phyloP scores from a whole-genome alignment of 2,888 invertebrate species.

The Meloe dianella region DNA sequence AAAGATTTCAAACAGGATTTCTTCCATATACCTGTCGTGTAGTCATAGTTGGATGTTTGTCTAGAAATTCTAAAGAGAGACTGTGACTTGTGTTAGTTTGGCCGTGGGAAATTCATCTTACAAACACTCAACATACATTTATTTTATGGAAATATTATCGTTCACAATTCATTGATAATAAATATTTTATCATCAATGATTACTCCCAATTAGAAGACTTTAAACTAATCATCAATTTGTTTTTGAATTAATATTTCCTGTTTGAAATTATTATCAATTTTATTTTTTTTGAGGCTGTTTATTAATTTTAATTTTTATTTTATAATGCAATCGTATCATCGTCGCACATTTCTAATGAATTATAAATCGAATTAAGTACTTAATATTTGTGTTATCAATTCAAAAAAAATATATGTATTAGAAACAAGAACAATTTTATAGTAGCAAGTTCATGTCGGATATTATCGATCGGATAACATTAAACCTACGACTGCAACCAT shows the following conservation, averaged over 20 bases:
- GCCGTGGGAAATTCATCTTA: conserved; percentile 36
- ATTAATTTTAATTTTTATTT: background rate
- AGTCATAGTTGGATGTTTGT: conserved; percentile 36
- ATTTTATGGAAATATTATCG: too few species aligned
- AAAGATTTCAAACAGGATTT: conserved; percentile 37
- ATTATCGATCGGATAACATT: conserved; percentile 25
- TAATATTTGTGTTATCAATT: conserved; percentile 22
- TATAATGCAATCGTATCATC: background rate
- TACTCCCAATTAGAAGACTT: background rate
- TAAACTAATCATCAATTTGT: background rate
- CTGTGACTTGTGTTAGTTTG: background rate
- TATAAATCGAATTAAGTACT: background rate
- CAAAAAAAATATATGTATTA: conserved; percentile 15
- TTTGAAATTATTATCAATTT: background rate
- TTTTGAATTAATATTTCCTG: background rate
- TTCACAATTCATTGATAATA: background rate
- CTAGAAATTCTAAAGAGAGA: conserved; percentile 22
- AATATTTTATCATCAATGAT: conserved; percentile 3
- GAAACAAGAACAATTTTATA: conserved; percentile 18
- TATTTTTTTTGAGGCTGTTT: background rate
- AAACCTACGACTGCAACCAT: conserved; percentile 24
- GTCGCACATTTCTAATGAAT: background rate
- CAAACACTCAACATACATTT: too few species aligned
- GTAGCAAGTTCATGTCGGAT: conserved; percentile 29
- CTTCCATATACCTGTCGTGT: conserved; percentile 7